phyloP scores from a whole-genome alignment of 2,888 invertebrate species.

The Scaptomyza caliginosa region DNA sequence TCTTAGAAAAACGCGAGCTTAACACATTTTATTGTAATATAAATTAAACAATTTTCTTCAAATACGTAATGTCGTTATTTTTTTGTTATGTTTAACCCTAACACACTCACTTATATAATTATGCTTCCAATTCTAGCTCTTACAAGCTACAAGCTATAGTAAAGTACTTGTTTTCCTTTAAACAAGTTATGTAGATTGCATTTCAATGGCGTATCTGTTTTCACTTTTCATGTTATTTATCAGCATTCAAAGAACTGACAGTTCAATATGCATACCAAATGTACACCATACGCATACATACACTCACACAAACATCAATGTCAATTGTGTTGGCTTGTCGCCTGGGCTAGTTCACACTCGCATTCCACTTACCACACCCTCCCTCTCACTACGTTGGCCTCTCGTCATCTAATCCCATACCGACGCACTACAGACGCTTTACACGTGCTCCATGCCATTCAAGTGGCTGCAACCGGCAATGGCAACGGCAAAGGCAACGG shows the following conservation, averaged over 20 bases:
- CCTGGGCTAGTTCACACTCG: constrained; percentile 61
- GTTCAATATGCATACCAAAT: constrained; percentile 32
- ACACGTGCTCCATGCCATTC: constrained; percentile 73
- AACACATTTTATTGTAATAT: too few species aligned
- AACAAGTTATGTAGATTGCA: neutral
- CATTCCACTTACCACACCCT: constrained; percentile 40
- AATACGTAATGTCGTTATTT: too few species aligned
- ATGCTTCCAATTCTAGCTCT: too few species aligned
- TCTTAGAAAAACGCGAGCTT: too few species aligned
- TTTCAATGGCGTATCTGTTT: constrained; percentile 11
- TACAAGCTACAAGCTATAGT: too few species aligned
- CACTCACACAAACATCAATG: constrained; percentile 20
- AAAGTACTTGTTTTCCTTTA: too few species aligned
- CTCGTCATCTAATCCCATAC: constrained; percentile 68
- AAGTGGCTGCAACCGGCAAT: constrained; percentile 64
- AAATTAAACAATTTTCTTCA: too few species aligned
- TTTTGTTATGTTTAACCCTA: too few species aligned
- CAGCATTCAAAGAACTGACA: constrained; percentile 27
- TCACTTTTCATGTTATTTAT: constrained; percentile 16
- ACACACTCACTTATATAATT: too few species aligned
- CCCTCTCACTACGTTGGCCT: constrained; percentile 8
- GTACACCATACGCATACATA: neutral
- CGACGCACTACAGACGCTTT: constrained; percentile 76
- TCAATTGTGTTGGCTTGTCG: constrained; percentile 49
- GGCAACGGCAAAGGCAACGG: constrained; percentile 32